Conservation (phyloP, 2,888 invertebrate species). For the Pachliopta kotzebuea region DNA sequence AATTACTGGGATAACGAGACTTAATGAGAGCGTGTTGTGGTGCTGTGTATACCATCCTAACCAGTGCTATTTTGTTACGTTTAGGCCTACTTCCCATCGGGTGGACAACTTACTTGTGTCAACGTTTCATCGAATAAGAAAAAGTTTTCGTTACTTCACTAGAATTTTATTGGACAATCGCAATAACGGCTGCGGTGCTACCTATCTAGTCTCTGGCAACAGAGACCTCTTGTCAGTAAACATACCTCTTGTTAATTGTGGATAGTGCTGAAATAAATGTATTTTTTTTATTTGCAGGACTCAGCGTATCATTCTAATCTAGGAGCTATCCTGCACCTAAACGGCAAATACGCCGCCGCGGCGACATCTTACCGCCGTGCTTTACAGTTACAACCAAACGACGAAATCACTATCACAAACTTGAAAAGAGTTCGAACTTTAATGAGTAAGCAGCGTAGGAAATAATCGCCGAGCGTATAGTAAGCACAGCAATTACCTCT, state of each 20-base stretch:
- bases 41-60: too few relatives aligned
- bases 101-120: too few relatives aligned
- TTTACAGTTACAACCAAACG: constrained; percentile 91
- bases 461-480: constrained; percentile 41
- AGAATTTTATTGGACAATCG: too few relatives aligned
- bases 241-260: not conserved
- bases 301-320: constrained; percentile 96
- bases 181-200: too few relatives aligned
- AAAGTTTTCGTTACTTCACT: too few relatives aligned
- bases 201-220: too few relatives aligned
- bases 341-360: constrained; percentile 94
- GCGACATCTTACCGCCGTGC: constrained; percentile 93
- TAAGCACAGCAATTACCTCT: constrained; percentile 32
- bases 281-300: constrained; percentile 77
- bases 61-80: too few relatives aligned
- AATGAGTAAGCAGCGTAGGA: constrained; percentile 62
- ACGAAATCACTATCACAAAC: constrained; percentile 93
- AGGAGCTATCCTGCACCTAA: constrained; percentile 96
- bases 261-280: not conserved
- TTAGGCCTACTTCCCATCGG: too few relatives aligned
- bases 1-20: too few relatives aligned
- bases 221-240: too few relatives aligned
- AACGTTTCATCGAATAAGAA: too few relatives aligned
- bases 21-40: too few relatives aligned
- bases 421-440: constrained; percentile 81